A percentile compares a stretch with the other conserved stretches of the same genome.
phyloP scores from a whole-genome alignment of 2,113 vertebrate genomes.

The Eclectus roratus region DNA sequence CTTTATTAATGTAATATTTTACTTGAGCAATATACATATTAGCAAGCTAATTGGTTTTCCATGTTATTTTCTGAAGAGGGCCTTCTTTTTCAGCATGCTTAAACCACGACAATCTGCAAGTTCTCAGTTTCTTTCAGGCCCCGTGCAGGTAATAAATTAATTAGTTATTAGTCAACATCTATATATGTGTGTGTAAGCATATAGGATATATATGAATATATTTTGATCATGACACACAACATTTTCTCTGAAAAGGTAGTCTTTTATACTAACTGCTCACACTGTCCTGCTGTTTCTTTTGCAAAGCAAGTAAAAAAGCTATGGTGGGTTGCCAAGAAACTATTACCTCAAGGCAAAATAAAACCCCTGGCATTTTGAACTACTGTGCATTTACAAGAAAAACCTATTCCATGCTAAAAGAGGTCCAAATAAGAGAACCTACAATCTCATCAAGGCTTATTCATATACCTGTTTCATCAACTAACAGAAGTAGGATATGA shows the following conservation, averaged over 20 bases:
- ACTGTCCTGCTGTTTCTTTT: slow-evolving; percentile 34
- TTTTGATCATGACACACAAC: neutral
- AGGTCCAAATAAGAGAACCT: neutral
- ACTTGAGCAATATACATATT: neutral
- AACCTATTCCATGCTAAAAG: neutral
- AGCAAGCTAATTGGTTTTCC: neutral
- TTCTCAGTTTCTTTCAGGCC: neutral
- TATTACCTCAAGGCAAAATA: neutral
- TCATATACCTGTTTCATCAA: neutral
- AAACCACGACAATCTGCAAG: too few relatives aligned
- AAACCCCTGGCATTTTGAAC: neutral
- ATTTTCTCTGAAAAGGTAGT: slow-evolving; percentile 3
- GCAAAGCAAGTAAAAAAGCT: slow-evolving; percentile 19
- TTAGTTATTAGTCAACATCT: neutral
- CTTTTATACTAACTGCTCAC: slow-evolving; percentile 17
- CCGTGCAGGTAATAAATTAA: neutral
- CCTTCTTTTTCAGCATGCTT: neutral
- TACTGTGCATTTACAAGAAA: neutral
- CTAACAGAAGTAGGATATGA: neutral
- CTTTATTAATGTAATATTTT: slow-evolving; percentile 33
- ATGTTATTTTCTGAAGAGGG: neutral
- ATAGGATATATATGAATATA: neutral
- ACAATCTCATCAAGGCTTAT: neutral
- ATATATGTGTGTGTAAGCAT: neutral
- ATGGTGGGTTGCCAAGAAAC: slow-evolving; percentile 16